Conservation (phyloP, 1,140 invertebrate species). For the Nixonia krombeini region DNA sequence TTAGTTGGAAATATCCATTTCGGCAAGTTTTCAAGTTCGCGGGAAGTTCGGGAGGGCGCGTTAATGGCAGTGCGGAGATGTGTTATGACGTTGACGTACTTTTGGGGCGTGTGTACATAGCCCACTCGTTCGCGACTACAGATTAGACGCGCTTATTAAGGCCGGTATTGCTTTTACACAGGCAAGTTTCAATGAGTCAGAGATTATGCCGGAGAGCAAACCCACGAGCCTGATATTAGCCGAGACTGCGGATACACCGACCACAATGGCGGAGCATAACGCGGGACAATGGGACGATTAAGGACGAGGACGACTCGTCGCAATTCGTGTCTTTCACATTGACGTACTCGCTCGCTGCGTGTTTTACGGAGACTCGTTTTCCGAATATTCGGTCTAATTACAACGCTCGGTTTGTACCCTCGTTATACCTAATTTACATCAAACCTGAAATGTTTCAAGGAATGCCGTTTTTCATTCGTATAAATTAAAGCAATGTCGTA, state of each 20-base stretch:
- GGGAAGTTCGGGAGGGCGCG: slow-evolving; percentile 35
- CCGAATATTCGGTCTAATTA: no score
- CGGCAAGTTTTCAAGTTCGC: slow-evolving; percentile 43
- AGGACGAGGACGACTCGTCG: slow-evolving; percentile 38
- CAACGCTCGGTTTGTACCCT: no score
- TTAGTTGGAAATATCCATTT: slow-evolving; percentile 27
- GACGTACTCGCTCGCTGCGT: no score
- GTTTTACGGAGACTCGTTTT: no score
- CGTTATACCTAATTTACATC: slow-evolving; percentile 30
- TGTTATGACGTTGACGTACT: slow-evolving; percentile 16
- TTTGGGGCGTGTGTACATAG: slow-evolving; percentile 37
- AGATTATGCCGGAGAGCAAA: slow-evolving; percentile 55
- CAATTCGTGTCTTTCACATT: slow-evolving; percentile 36
- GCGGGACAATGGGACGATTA: slow-evolving; percentile 54
- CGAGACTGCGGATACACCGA: slow-evolving; percentile 33
- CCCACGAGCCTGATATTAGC: slow-evolving; percentile 36
- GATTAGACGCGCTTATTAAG: slow-evolving; percentile 60
- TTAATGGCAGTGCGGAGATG: slow-evolving; percentile 29
- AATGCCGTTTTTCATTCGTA: no score
- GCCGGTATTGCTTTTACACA: slow-evolving; percentile 53
- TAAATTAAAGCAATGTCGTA: no score
- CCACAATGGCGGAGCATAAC: slow-evolving; percentile 31
- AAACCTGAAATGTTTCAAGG: no score
- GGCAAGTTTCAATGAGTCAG: slow-evolving; percentile 63
- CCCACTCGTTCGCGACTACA: slow-evolving; percentile 47